Evolutionary conservation across 1,140 invertebrate genomes (phyloP).

Genomic region (Trinorchestia longiramus): DNA sequence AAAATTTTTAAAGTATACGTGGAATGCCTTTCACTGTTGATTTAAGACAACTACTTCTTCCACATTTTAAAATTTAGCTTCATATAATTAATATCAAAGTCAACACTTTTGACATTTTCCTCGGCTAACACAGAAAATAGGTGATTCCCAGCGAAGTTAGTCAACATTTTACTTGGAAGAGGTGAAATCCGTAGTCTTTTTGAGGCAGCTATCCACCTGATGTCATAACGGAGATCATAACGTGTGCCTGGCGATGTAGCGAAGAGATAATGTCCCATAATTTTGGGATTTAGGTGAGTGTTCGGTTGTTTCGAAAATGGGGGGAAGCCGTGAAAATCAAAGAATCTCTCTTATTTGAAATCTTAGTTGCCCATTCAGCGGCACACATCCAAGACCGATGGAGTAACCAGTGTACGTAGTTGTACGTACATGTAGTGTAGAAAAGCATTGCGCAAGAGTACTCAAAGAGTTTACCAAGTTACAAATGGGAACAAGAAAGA

Average conservation of each 20-base stretch:
- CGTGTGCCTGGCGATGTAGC: not conserved
- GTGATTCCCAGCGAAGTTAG: not conserved
- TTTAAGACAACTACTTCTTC: not conserved
- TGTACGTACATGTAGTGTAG: not conserved
- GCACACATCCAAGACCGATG: not conserved
- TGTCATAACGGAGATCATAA: not conserved
- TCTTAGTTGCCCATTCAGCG: not conserved
- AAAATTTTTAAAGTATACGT: not conserved
- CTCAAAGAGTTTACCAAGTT: too few relatives aligned
- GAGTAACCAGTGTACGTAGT: not conserved
- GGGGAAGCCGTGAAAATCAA: not conserved
- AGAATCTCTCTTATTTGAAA: not conserved
- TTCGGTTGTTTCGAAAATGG: not conserved
- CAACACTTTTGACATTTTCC: not conserved
- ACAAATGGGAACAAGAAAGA: too few relatives aligned
- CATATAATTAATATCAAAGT: not conserved
- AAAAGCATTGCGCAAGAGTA: too few relatives aligned
- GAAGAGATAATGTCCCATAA: too few relatives aligned
- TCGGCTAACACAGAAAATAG: not conserved
- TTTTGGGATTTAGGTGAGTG: not conserved
- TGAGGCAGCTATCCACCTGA: not conserved
- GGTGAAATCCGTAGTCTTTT: not conserved
- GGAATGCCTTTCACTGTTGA: not conserved
- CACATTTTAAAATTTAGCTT: not conserved
- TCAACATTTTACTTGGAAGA: not conserved